Base-by-base conservation (phyloP, 2,113 vertebrate species). In the Vombatus ursinus region DNA sequence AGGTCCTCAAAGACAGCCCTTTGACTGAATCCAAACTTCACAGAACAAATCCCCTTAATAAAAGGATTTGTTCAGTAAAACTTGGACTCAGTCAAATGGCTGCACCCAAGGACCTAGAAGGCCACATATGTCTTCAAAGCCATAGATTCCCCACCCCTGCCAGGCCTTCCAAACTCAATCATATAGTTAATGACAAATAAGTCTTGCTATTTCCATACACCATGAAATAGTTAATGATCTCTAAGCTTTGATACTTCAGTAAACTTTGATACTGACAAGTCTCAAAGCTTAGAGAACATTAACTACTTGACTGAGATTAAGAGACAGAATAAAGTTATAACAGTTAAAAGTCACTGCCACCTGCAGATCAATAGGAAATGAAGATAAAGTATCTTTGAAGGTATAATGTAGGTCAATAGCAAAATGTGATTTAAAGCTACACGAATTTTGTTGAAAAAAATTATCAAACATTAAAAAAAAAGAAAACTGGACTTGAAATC, bases 381-480 rank as follows among this genome's bases (percentile, higher is more conserved):
- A 90, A 95, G 26, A 28, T 92, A 93, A 93, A 84, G 0, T 12
- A 44, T 89, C 48, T 49, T 92, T 50, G 49, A 68, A 94, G 52
- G n/a, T 49, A 91, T 10, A 95, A 49, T 37, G 16, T 49, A 93
- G 31, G 8, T 77, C 8, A 94, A 93, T 57, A 44, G 90, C 28
- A 24, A 95, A 96, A 54, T 95, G 54, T 93, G 89, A 94, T 94
- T 91, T 57, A 77, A 28, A 19, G 90, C 1, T 6, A n/a, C 37
- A 68, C 12, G n/a, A 16, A 16, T 16, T n/a, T 68, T 68, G 12
- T 16, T 16, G 12, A 68, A 68, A 68, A 11, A 37, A 61, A 3
- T 10, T 54, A 22, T 52, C 19, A 52, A 52, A 54, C 28, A 61
- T 28, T 11, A 14, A 68, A 37, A 68, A 68, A 68, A 68, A 14